These are phyloP conservation scores for Martes martes DNA, from an alignment of 2,113 vertebrate genomes.

Conservation along the genomic window DNA sequence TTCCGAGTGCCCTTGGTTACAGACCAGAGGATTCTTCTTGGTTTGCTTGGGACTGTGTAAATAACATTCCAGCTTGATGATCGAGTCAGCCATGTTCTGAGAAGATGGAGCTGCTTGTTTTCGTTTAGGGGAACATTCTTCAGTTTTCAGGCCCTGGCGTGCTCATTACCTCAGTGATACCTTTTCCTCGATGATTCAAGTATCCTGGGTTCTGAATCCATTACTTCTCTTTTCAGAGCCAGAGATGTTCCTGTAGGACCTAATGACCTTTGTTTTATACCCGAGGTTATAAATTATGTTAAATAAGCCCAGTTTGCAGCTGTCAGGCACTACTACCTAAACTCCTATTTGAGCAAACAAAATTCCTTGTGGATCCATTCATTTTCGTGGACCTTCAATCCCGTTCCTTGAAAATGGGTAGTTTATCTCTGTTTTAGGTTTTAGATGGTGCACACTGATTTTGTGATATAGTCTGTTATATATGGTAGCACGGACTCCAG, in stretches of 20 bases:
- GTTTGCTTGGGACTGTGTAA: slow-evolving; percentile 71
- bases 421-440: slow-evolving; percentile 29
- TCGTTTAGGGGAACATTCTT: slow-evolving; percentile 23
- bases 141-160: slow-evolving; percentile 6
- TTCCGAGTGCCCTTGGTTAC: slow-evolving; percentile 74
- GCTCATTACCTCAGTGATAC: neutral
- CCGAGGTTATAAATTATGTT: neutral
- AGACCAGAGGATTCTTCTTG: slow-evolving; percentile 73
- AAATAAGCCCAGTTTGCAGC: neutral
- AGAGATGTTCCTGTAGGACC: slow-evolving; percentile 16
- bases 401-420: neutral
- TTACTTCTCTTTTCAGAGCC: neutral
- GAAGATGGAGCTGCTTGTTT: slow-evolving; percentile 9
- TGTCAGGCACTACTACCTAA: neutral
- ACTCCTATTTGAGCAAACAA: neutral
- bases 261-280: neutral
- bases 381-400: neutral
- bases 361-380: neutral
- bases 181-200: neutral
- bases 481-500: neutral
- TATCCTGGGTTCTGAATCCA: neutral
- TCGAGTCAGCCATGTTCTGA: slow-evolving; percentile 64
- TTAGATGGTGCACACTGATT: neutral
- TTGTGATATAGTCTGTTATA: neutral
- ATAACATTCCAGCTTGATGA: slow-evolving; percentile 74